Evolutionary conservation across 2,113 vertebrate species (phyloP), one percentile per base, ranked within the genome.

Genomic region (Gobio gobio): DNA sequence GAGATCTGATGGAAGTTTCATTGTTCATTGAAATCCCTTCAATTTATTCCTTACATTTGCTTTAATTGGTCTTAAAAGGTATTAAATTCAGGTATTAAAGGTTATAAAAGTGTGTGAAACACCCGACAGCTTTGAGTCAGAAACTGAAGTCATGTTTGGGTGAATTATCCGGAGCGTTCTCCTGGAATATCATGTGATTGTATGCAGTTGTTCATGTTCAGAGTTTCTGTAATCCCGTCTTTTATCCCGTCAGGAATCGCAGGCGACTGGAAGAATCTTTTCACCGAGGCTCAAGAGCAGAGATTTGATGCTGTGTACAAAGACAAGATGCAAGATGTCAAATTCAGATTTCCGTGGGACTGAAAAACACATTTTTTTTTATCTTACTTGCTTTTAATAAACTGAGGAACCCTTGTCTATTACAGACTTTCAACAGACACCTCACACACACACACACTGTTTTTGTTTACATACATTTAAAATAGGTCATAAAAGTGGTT

Each of bases 261-360:
- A 63, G 93, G 93, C 68, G 93, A 94, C 70, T 95, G 94, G 91
- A 94, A 93, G 84, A 94, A 94, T 78, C 90, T 82, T 8, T 84
- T 95, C 1, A 94, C 89, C 0, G 73, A 51, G 5, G 90, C 86
- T 51, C 94, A 95, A 76, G 87, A 83, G 5, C 87, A 93, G 75
- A 2, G 51, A 64, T 94, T 95, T 88, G 91, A 94, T 74, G 63
- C 86, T 0, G 85, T 93, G 51, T 95, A 92, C 84, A 86, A 90
- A 82, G 91, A 94, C 0, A 91, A 89, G 85, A 94, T 93, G 91
- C 93, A 91, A 58, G 90, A 92, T 80, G 82, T 94, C 7, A 78
- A 83, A 13, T 93, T 91, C 33, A 91, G 85, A 82, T 95, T 94
- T 89, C 59, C 49, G 0, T 94, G 94, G 93, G 91, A 93, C 87